phyloP scores from a whole-genome alignment of 2,797 vertebrate species.

The Trachops cirrhosus region DNA sequence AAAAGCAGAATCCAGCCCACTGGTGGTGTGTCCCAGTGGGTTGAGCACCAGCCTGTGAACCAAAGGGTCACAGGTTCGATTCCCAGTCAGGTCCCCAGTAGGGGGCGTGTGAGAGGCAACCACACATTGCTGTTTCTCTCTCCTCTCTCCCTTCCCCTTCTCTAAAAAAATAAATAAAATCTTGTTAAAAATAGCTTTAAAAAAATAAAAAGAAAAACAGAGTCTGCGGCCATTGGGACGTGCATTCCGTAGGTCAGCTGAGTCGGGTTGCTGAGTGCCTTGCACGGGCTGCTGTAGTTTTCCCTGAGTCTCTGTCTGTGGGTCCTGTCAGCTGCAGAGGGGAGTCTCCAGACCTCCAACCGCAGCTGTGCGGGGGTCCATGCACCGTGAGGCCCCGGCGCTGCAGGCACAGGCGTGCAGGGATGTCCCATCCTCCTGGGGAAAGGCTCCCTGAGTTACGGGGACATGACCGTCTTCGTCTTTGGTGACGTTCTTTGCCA shows the following conservation, averaged over 20 bases:
- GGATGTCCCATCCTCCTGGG: background rate
- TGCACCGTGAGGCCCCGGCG: background rate
- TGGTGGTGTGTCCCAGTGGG: too few relatives aligned
- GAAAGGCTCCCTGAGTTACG: fast-evolving
- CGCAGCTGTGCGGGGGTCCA: fast-evolving
- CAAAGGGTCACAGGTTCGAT: too few relatives aligned
- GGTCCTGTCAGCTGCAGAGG: background rate
- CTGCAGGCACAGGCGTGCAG: fast-evolving
- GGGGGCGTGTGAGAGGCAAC: too few relatives aligned
- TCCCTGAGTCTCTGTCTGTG: background rate
- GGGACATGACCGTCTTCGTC: background rate
- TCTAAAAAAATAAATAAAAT: too few relatives aligned
- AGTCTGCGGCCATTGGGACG: too few relatives aligned
- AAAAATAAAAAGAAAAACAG: too few relatives aligned
- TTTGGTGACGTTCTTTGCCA: background rate
- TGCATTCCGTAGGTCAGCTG: fast-evolving
- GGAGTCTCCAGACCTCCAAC: background rate
- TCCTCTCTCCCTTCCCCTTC: too few relatives aligned
- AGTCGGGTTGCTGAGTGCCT: fast-evolving
- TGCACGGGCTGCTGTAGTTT: fast-evolving
- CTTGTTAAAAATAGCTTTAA: too few relatives aligned
- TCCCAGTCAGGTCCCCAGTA: too few relatives aligned
- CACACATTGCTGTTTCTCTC: too few relatives aligned
- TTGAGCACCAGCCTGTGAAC: too few relatives aligned
- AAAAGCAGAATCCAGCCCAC: too few relatives aligned